Conservation (phyloP, 2,113 vertebrate species). For the Orthonyx spaldingii region DNA sequence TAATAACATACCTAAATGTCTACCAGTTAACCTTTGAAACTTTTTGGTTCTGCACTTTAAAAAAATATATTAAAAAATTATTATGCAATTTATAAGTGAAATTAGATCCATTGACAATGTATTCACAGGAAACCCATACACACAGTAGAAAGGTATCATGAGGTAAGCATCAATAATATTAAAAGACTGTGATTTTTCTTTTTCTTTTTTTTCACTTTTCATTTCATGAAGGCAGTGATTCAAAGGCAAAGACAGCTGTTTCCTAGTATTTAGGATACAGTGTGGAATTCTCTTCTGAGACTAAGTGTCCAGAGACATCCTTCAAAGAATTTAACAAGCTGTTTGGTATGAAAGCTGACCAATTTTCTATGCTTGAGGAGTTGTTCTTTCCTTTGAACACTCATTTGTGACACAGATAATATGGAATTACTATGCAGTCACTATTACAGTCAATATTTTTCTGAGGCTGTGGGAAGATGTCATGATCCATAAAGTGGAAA, state of each 20-base stretch:
- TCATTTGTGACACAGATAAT: background rate
- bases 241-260: background rate
- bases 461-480: background rate
- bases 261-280: background rate
- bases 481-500: background rate
- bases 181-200: background rate
- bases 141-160: background rate
- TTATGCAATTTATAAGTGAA: background rate
- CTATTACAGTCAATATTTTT: background rate
- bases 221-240: background rate
- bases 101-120: background rate
- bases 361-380: background rate
- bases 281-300: background rate
- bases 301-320: background rate
- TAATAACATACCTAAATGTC: background rate
- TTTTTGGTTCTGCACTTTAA: background rate
- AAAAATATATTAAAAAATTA: background rate
- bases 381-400: background rate
- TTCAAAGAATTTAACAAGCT: background rate
- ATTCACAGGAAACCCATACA: background rate
- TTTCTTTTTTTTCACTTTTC: background rate
- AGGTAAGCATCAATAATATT: background rate
- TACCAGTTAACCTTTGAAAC: background rate
- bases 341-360: background rate
- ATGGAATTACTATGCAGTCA: background rate